Percentiles rank a stretch among this genome's conserved stretches.
phyloP scores from a whole-genome alignment of 2,113 vertebrate species.

The Suncus etruscus region DNA sequence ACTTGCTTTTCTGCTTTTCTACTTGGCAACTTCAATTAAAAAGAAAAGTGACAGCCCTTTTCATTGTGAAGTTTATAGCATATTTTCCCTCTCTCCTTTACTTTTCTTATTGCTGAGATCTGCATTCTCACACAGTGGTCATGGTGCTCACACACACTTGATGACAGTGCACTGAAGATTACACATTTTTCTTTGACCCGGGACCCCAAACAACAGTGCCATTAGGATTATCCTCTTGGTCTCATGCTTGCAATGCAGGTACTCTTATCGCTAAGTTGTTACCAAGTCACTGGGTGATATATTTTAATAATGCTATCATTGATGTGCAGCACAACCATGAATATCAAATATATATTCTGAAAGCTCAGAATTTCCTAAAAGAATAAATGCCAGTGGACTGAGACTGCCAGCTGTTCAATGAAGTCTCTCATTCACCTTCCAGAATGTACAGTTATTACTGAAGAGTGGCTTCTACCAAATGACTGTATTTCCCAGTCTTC shows the following conservation, averaged over 20 bases:
- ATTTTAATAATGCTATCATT: neutral
- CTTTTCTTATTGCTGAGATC: too few relatives aligned
- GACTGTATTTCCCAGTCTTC: neutral
- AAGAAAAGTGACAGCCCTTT: neutral
- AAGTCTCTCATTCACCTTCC: neutral
- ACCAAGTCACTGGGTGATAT: neutral
- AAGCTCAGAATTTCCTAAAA: slow-evolving; percentile 6
- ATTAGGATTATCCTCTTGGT: too few relatives aligned
- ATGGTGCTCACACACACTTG: too few relatives aligned
- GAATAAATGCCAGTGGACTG: neutral
- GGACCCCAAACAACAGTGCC: too few relatives aligned
- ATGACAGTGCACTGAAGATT: too few relatives aligned
- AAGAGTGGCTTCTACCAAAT: neutral
- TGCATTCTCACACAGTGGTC: too few relatives aligned
- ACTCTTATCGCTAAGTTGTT: too few relatives aligned
- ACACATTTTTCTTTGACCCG: too few relatives aligned
- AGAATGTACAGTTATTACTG: neutral
- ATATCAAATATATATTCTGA: slow-evolving; percentile 9
- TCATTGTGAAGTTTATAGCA: neutral
- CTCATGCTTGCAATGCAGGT: too few relatives aligned
- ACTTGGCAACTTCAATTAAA: neutral
- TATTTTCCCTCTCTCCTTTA: neutral
- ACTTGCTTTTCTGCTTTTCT: neutral
- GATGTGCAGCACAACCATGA: neutral
- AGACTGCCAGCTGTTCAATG: neutral